Base-by-base conservation (phyloP, 1,140 invertebrate species). In the Chrysomallon squamiferum region DNA sequence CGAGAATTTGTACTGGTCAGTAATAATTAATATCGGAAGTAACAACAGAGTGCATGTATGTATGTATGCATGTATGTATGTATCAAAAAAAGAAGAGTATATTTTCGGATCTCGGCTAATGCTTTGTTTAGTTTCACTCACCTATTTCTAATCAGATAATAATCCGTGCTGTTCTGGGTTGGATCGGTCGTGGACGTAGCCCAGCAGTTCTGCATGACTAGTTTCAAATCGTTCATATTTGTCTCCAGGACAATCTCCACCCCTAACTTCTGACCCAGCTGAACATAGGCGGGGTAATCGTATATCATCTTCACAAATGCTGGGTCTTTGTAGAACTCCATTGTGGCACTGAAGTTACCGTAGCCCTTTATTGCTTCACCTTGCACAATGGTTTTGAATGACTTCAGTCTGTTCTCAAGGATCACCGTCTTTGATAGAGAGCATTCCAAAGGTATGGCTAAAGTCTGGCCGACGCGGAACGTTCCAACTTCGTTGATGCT, bases 241-340 rank as follows among this genome's bases (percentile, higher is more conserved):
- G 50, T 54, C 3, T 20, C 18, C 15, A 54, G 22, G 3, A 15
- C 5, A 22, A 30, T 30, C 25, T 54, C 50, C 50, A 54, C 50
- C 22, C 29, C 22, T 22, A 54, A 25, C 50, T 54, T 22, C 25
- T 54, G 13, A 3, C 50, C 50, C 5, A 54, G 50, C 50, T 54
- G 22, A 25, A 54, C 50, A 22, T 54, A 54, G 18, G 29, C 29
- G 22, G 50, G 50, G 50, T 54, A 54, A 22, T 54, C 50, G 29
- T 29, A 54, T 2, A 54, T 54, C 50, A 27, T 25, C 50, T 13
- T 5, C 18, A 4, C 29, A 22, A 29, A 54, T 4, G 50, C 18
- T 13, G 29, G 9, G 25, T 54, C 50, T 27, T 54, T 54, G n/a
- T 54, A 54, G 50, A 54, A 54, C 18, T 54, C 29, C 50, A 54